Evolutionary conservation across 2,888 invertebrate species (phyloP).

Genomic region (Spialia ferax): DNA sequence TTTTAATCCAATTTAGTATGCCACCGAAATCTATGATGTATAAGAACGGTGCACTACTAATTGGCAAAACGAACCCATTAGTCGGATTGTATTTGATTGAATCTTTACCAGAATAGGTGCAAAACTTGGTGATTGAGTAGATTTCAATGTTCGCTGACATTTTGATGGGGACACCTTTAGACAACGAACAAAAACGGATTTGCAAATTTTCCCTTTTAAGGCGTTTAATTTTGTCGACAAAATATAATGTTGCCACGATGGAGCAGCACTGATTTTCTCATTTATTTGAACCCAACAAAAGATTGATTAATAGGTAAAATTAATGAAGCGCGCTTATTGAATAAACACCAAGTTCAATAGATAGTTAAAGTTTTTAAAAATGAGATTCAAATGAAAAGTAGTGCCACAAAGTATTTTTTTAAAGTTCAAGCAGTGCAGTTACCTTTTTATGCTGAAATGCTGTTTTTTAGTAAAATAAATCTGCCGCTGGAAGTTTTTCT

Average conservation of each 20-base stretch:
- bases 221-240: too few species aligned
- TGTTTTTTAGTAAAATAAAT: conserved; percentile 25
- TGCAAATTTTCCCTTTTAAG: too few species aligned
- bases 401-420: conserved; percentile 28
- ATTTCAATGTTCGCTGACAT: too few species aligned
- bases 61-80: conserved; percentile 49
- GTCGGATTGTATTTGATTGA: conserved; percentile 64
- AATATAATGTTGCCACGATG: too few species aligned
- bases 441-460: conserved; percentile 36
- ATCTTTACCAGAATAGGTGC: too few species aligned
- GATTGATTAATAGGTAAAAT: not conserved
- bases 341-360: conserved; percentile 26
- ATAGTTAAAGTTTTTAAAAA: conserved; percentile 17
- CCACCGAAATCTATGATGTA: conserved; percentile 62
- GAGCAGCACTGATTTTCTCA: too few species aligned
- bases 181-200: too few species aligned
- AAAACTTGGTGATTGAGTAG: too few species aligned
- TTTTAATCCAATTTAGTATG: conserved; percentile 75
- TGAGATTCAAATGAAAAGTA: conserved; percentile 32
- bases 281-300: not conserved
- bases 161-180: too few species aligned
- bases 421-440: conserved; percentile 29
- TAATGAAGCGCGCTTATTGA: conserved; percentile 21
- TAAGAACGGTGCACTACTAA: conserved; percentile 58
- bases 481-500: conserved; percentile 31